Base-by-base conservation (phyloP, 2,888 invertebrate species). In the Operophtera brumata region DNA sequence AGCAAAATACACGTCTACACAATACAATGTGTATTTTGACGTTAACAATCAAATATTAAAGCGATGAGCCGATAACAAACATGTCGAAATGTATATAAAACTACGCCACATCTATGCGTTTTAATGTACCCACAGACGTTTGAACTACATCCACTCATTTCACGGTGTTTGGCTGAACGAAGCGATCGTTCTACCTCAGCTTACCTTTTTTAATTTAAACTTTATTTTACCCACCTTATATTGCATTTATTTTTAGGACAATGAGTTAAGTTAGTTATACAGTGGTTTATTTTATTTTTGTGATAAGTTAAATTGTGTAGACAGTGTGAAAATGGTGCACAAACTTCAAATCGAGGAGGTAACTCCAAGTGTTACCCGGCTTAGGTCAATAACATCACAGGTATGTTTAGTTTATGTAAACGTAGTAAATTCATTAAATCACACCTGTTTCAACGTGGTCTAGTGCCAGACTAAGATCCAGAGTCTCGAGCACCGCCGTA, bases 371-470 rank as follows among this genome's bases (percentile, higher is more conserved):
- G 77, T 74, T 0, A 79, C 73, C 47, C 66, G 80, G 39, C 41
- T 84, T 1, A 71, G 77, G 62, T 82, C 80, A 2, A 63, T 85
- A 12, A 56, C 71, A 3, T 77, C 87, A 34, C 87, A 87, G 78
- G 87, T 86, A 67, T 58, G 75, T 69, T n/a, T n/a, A 12, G 20
- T 35, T n/a, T n/a, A 4, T 20, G 20, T 20, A 3, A 20, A 3
- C 20, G 4, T 4, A 20, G 20, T 20, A n/a, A n/a, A n/a, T n/a
- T n/a, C n/a, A n/a, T n/a, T n/a, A n/a, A n/a, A n/a, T n/a, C n/a
- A n/a, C n/a, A n/a, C n/a, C n/a, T n/a, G n/a, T n/a, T n/a, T n/a
- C n/a, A n/a, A n/a, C n/a, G n/a, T n/a, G n/a, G n/a, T n/a, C n/a
- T n/a, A n/a, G n/a, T n/a, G n/a, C n/a, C n/a, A n/a, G n/a, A n/a